A percentile compares a stretch with the other conserved stretches of the same genome.
phyloP scores from a whole-genome alignment of 2,888 invertebrate species.

The Acrocyrtus sp. region DNA sequence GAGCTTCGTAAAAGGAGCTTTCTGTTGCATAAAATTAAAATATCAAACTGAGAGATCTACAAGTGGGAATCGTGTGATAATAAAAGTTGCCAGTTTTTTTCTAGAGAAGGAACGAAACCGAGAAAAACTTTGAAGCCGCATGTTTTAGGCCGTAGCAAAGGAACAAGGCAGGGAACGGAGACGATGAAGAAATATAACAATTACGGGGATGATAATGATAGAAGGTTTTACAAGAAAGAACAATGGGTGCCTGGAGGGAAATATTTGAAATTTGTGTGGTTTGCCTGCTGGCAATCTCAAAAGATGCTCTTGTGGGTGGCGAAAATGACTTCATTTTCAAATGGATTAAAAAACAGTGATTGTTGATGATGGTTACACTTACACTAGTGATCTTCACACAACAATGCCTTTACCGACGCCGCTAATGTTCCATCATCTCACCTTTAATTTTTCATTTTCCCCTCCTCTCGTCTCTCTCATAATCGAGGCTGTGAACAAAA shows the following conservation, averaged over 20 bases:
- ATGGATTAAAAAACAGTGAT: conserved; percentile 62
- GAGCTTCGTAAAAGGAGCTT: too few species aligned
- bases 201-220: conserved; percentile 44
- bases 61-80: too few species aligned
- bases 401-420: conserved; percentile 58
- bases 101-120: too few species aligned
- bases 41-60: too few species aligned
- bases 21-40: too few species aligned
- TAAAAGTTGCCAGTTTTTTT: too few species aligned
- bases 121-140: too few species aligned
- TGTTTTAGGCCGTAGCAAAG: too few species aligned
- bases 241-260: conserved; percentile 63
- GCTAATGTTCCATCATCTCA: conserved; percentile 52
- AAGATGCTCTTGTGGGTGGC: conserved; percentile 64
- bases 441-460: conserved; percentile 46
- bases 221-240: conserved; percentile 60
- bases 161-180: too few species aligned
- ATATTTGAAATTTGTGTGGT: conserved; percentile 64
- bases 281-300: conserved; percentile 62
- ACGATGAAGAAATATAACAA: too few species aligned
- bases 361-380: conserved; percentile 63
- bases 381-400: conserved; percentile 62
- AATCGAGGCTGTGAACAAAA: not conserved
- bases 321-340: conserved; percentile 64
- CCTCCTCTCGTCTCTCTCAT: conserved; percentile 16